phyloP scores from a whole-genome alignment of 2,888 invertebrate genomes.

The Troides aeacus region DNA sequence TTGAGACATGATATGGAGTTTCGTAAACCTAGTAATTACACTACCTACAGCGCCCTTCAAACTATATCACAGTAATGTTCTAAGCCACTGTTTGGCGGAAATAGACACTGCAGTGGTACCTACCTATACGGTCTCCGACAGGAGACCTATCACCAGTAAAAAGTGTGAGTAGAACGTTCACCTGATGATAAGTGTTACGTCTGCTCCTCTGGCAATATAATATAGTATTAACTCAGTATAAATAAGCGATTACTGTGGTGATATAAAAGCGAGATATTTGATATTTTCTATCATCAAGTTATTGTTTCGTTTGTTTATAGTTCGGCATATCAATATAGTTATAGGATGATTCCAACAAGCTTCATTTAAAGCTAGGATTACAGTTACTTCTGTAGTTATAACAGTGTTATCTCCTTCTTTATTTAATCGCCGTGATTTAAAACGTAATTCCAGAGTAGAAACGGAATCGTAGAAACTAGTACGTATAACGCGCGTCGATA shows the following conservation, averaged over 20 bases:
- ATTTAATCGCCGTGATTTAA: neutral
- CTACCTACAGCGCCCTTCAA: too few relatives aligned
- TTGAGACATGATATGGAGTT: too few relatives aligned
- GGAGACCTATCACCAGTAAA: too few relatives aligned
- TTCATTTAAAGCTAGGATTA: neutral
- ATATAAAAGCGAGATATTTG: neutral
- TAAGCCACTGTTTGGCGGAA: too few relatives aligned
- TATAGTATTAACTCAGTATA: neutral
- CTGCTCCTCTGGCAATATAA: too few relatives aligned
- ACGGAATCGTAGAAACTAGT: constrained; percentile 5
- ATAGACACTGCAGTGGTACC: too few relatives aligned
- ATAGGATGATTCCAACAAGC: neutral
- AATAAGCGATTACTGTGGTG: neutral
- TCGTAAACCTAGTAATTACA: too few relatives aligned
- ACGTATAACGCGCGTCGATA: constrained; percentile 2
- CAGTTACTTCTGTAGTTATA: neutral
- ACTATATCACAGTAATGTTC: too few relatives aligned
- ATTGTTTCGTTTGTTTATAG: neutral
- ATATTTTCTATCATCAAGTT: neutral
- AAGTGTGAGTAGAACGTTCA: too few relatives aligned
- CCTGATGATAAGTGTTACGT: too few relatives aligned
- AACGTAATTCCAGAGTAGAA: neutral
- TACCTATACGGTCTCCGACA: too few relatives aligned
- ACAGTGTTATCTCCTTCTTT: neutral
- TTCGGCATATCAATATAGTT: neutral